Evolutionary conservation across 2,797 vertebrate species (phyloP).

Genomic region (Iguana delicatissima): DNA sequence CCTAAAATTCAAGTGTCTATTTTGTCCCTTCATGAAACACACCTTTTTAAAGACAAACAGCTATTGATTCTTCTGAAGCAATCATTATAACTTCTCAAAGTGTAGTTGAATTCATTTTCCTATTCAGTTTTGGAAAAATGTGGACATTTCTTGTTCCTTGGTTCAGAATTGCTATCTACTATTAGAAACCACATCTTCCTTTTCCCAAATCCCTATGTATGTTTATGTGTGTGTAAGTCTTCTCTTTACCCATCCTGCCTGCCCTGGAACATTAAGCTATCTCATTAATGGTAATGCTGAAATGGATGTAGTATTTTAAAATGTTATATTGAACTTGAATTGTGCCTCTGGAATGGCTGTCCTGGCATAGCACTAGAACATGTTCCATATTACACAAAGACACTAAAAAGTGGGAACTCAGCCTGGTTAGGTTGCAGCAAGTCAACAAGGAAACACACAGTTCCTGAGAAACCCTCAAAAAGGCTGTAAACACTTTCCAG

Average conservation of each 20-base stretch:
- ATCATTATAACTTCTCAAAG: slow-evolving; percentile 31
- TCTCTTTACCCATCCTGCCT: slow-evolving; percentile 1
- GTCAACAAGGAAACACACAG: slow-evolving; percentile 90
- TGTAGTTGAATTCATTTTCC: slow-evolving; percentile 11
- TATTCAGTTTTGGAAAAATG: slow-evolving; percentile 28
- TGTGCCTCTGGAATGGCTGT: slow-evolving; percentile 44
- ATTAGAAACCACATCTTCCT: slow-evolving; percentile 41
- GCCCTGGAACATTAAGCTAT: slow-evolving; percentile 74
- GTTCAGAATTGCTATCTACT: slow-evolving; percentile 38
- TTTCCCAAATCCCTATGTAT: slow-evolving; percentile 58
- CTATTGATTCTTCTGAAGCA: slow-evolving; percentile 37
- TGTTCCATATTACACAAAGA: slow-evolving; percentile 85
- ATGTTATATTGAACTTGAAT: slow-evolving; percentile 64
- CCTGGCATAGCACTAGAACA: slow-evolving; percentile 34
- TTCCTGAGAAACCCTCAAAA: slow-evolving; percentile 91
- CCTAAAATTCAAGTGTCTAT: slow-evolving; percentile 32
- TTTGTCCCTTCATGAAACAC: slow-evolving; percentile 8
- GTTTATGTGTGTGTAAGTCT: neutral
- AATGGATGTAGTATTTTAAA: slow-evolving; percentile 59
- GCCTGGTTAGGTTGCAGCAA: slow-evolving; percentile 89
- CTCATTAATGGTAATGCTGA: slow-evolving; percentile 68
- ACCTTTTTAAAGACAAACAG: slow-evolving; percentile 43
- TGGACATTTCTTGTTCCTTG: neutral
- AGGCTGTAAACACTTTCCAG: slow-evolving; percentile 88
- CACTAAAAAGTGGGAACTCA: slow-evolving; percentile 90